Evolutionary conservation across 2,797 vertebrate species (phyloP), one percentile per base, ranked within the genome.

Genomic region (Bradypus variegatus): DNA sequence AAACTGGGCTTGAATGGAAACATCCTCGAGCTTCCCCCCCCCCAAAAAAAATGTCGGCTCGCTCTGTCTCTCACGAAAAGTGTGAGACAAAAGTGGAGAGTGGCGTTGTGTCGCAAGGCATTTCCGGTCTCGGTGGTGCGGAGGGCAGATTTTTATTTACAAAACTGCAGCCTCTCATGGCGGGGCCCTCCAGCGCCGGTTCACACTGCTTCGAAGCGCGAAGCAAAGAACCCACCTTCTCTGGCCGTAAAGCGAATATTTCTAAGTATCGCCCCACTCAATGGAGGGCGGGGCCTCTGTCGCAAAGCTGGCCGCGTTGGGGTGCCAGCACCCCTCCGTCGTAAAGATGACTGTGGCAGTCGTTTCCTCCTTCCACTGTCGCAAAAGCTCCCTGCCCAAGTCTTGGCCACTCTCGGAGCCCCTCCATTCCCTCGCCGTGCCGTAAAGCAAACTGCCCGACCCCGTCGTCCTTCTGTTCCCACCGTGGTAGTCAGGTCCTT

Each of bases 381-480:
- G 95, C 88, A 96, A 96, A 96, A 86, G 73, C 85, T 77, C 84
- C 48, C 76, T 31, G 55, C 86, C 29, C 36, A 2, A 36, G 36
- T 58, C 48, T 70, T 90, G 89, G 2, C 5, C 8, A 13, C 5
- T 25, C 14, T 82, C 11, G 1, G 15, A 62, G 58, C 64, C 77
- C 38, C 60, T 31, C 78, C n/a, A 38, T 91, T 90, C 21, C 67
- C 36, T 41, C 70, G 33, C 31, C 11, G n/a, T 83, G 96, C 95
- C 96, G 95, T 96, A 96, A 96, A 96, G 95, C 80, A 92, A 79
- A 41, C 19, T 76, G 50, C 27, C 70, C 79, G 92, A 92, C 87
- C 91, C 79, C 7, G 76, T 80, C 70, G 88, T 93, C 88, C 92
- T 96, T 94, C 84, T 36, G 83, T 90, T 88, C 86, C 55, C 67